These are phyloP conservation scores for Girardia tigrina DNA, from an alignment of 2,888 invertebrate genomes.

Conservation along the genomic window DNA sequence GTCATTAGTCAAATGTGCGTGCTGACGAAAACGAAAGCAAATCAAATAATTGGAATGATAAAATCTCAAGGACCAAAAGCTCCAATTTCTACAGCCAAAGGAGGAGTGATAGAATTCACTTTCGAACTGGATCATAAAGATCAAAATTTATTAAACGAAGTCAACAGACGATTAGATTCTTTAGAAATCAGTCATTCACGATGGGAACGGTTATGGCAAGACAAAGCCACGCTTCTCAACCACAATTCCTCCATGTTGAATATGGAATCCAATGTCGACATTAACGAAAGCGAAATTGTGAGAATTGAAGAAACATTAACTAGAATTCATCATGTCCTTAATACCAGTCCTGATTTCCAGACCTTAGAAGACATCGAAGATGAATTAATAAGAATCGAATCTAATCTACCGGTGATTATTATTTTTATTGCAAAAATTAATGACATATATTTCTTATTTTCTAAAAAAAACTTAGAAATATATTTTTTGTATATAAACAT, in stretches of 20 bases:
- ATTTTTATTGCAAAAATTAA: too few species aligned
- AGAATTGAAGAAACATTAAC: not conserved
- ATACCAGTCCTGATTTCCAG: not conserved
- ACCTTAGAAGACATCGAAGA: not conserved
- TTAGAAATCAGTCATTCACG: slow-evolving; percentile 13
- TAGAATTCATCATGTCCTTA: not conserved
- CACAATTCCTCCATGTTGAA: not conserved
- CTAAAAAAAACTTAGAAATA: too few species aligned
- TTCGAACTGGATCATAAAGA: slow-evolving; percentile 13
- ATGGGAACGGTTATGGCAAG: slow-evolving; percentile 13
- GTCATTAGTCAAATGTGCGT: slow-evolving; percentile 18
- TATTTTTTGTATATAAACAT: too few species aligned
- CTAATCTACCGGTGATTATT: not conserved
- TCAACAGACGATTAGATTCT: slow-evolving; percentile 11
- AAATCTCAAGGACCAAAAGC: not conserved
- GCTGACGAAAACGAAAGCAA: slow-evolving; percentile 7
- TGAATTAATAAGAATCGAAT: slow-evolving; percentile 16
- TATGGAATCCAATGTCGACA: not conserved
- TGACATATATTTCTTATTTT: too few species aligned
- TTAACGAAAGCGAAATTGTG: not conserved
- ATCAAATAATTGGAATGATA: slow-evolving; percentile 19
- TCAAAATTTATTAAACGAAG: slow-evolving; percentile 1
- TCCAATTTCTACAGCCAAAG: not conserved
- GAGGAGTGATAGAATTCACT: not conserved
- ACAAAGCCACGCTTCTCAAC: not conserved